Conservation (phyloP, 30 jellyfish, hydroid and myxozoan genomes). For the Calvadosia cruxmelitensis region DNA sequence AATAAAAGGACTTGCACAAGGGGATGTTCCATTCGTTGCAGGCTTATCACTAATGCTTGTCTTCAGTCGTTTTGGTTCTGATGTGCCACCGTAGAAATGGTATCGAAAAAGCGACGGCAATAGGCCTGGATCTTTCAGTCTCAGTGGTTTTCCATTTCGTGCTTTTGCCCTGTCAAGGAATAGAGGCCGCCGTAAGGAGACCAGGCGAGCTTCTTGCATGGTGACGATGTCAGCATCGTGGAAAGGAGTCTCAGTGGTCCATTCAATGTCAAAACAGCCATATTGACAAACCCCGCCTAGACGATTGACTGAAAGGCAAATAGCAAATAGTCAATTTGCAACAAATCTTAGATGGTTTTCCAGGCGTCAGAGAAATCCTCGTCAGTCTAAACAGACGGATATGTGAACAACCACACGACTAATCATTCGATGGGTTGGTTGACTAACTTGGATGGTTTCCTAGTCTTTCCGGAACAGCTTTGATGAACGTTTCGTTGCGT, state of each 20-base stretch:
- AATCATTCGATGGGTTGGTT: neutral
- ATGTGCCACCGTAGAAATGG: neutral
- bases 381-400: too few relatives aligned
- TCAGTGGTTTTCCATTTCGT: neutral
- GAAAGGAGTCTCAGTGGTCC: neutral
- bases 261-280: neutral
- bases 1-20: too few relatives aligned
- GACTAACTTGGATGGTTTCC: constrained; percentile 47
- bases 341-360: too few relatives aligned
- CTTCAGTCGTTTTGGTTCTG: neutral
- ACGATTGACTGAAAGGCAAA: neutral
- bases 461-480: constrained; percentile 65
- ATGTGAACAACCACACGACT: too few relatives aligned
- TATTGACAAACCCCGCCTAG: neutral
- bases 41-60: neutral
- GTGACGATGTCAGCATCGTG: neutral
- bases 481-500: constrained; percentile 6
- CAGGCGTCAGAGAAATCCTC: too few relatives aligned
- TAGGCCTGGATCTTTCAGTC: neutral
- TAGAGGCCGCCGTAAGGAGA: neutral
- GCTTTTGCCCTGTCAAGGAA: neutral
- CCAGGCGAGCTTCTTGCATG: constrained; percentile 2
- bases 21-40: neutral
- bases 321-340: too few relatives aligned
- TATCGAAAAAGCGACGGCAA: neutral